Conservation (phyloP, 2,113 vertebrate genomes). For the Notarius quadriscutis region DNA sequence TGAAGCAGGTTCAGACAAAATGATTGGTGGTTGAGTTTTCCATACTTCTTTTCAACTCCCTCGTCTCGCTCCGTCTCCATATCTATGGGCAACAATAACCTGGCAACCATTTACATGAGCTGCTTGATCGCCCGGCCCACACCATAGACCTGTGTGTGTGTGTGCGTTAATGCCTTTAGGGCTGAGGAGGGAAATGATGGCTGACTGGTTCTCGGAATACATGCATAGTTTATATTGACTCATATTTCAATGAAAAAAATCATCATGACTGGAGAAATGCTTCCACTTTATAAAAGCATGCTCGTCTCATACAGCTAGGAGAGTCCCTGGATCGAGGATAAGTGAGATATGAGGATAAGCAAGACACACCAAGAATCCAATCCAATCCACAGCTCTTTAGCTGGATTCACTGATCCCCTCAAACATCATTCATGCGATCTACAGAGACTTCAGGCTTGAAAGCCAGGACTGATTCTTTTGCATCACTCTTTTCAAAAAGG, state of each 20-base stretch:
- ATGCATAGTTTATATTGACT: neutral
- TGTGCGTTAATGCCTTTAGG: constrained; percentile 41
- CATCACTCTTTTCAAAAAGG: neutral
- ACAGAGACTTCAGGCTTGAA: neutral
- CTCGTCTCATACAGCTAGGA: neutral
- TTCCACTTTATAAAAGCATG: neutral
- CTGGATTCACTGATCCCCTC: neutral
- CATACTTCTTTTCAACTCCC: constrained; percentile 33
- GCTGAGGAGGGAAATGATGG: constrained; percentile 25
- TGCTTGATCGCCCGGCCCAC: constrained; percentile 66
- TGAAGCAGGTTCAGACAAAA: constrained; percentile 45
- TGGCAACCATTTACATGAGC: constrained; percentile 77
- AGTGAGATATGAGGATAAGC: neutral
- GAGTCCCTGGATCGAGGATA: neutral
- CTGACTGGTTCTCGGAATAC: too few relatives aligned
- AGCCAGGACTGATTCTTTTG: neutral
- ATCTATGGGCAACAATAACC: constrained; percentile 81
- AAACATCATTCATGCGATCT: neutral
- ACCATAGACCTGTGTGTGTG: constrained; percentile 30
- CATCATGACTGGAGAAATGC: neutral
- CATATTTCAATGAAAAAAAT: neutral
- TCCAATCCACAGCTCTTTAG: neutral
- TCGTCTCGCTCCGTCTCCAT: constrained; percentile 62
- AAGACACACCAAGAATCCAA: neutral
- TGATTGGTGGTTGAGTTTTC: constrained; percentile 54